Conservation (phyloP, 2,797 vertebrate genomes). For the Xenops minutus region DNA sequence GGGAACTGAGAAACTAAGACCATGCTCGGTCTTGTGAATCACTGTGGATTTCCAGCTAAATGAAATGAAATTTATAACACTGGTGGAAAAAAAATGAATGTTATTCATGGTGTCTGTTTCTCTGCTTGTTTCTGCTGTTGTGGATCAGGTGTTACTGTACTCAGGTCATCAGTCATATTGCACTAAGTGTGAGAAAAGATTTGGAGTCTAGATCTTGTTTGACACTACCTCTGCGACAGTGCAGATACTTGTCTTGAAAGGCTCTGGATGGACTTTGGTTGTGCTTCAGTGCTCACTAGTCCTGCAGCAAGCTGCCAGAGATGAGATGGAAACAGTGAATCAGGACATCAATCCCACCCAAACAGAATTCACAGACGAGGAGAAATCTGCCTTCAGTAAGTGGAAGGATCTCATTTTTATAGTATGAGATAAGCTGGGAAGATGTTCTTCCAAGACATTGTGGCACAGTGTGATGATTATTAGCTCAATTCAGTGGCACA, state of each 20-base stretch:
- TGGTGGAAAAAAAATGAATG: background rate
- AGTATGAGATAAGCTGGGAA: background rate
- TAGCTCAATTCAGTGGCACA: constrained; percentile 19
- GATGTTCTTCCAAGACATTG: background rate
- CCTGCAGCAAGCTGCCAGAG: background rate
- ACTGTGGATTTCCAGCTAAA: background rate
- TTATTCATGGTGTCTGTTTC: background rate
- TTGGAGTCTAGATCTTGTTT: background rate
- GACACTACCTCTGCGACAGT: background rate
- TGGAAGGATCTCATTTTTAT: background rate
- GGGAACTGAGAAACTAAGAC: background rate
- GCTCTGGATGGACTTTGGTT: background rate
- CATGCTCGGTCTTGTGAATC: background rate
- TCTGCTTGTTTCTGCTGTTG: background rate
- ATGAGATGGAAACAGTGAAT: background rate
- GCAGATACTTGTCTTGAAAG: background rate
- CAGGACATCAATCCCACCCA: background rate
- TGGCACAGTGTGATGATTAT: background rate
- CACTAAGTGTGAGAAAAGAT: background rate
- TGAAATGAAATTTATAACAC: background rate
- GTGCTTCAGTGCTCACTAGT: background rate
- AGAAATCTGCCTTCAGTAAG: constrained; percentile 23
- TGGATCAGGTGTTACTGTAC: background rate
- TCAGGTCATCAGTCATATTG: background rate
- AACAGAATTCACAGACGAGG: background rate